These are phyloP conservation scores for Archilochus colubris DNA, from an alignment of 2,113 vertebrate genomes.

Conservation along the genomic window DNA sequence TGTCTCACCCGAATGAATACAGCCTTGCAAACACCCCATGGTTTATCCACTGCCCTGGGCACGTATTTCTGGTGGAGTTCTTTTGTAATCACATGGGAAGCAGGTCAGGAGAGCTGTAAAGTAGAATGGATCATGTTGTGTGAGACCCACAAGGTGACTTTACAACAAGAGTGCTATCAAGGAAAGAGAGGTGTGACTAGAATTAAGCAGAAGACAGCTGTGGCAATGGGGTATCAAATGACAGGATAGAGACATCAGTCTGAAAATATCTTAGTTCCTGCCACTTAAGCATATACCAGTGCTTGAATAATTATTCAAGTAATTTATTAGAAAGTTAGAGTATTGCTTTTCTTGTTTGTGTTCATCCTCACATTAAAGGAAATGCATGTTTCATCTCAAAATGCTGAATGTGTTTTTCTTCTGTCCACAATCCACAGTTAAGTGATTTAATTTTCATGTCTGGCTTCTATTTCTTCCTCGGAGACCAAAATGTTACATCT, in stretches of 20 bases:
- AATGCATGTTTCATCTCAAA: conserved; percentile 17
- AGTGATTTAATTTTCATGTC: conserved; percentile 41
- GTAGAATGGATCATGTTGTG: conserved; percentile 15
- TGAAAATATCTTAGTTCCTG: conserved; percentile 38
- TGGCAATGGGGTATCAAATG: conserved; percentile 25
- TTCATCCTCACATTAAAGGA: neutral
- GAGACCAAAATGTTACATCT: neutral
- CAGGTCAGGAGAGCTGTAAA: conserved; percentile 49
- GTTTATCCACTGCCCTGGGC: neutral
- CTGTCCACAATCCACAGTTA: conserved; percentile 7
- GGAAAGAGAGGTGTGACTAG: conserved; percentile 62
- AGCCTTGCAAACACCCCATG: neutral
- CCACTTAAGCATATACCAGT: conserved; percentile 9
- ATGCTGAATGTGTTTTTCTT: conserved; percentile 24
- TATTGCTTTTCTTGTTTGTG: neutral
- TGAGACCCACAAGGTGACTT: conserved; percentile 71
- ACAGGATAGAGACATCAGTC: conserved; percentile 25
- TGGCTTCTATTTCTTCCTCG: conserved; percentile 12
- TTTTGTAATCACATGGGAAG: conserved; percentile 29
- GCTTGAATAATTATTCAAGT: neutral
- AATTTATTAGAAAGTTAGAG: neutral
- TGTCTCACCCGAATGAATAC: neutral
- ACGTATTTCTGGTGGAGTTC: conserved; percentile 33
- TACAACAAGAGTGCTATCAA: conserved; percentile 38
- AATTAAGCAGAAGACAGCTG: conserved; percentile 63